phyloP scores from a whole-genome alignment of 2,888 invertebrate genomes.

The Diarsia dahlii region DNA sequence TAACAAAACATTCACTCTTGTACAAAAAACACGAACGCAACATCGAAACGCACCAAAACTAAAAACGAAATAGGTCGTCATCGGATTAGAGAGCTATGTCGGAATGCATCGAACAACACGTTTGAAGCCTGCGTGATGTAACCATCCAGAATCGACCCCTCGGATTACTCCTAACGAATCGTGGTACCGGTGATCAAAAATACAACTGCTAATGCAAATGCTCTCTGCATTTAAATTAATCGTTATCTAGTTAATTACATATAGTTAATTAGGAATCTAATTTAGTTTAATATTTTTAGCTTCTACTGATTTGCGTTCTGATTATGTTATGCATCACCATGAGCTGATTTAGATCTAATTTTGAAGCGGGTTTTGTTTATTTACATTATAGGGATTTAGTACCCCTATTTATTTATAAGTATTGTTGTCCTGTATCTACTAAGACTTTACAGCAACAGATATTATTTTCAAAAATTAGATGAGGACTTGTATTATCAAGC shows the following conservation, averaged over 20 bases:
- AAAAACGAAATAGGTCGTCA: conserved; percentile 35
- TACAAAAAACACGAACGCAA: not conserved
- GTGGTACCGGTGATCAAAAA: not conserved
- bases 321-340: not conserved
- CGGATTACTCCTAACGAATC: conserved; percentile 41
- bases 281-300: not conserved
- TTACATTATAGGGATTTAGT: not conserved
- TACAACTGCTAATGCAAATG: not conserved
- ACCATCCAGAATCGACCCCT: conserved; percentile 6
- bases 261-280: conserved; percentile 6
- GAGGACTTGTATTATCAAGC: no score
- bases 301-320: not conserved
- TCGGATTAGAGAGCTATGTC: conserved; percentile 15
- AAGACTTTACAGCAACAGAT: no score
- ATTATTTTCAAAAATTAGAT: no score
- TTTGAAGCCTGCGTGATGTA: conserved; percentile 23
- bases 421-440: no score
- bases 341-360: not conserved
- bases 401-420: not conserved
- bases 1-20: not conserved
- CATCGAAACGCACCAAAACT: not conserved
- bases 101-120: conserved; percentile 20
- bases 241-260: no score
- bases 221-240: not conserved
- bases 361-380: not conserved